A percentile compares a stretch with the other conserved stretches of the same genome.
Evolutionary conservation across 2,113 vertebrate species (phyloP).

Genomic region (Tragelaphus scriptus): DNA sequence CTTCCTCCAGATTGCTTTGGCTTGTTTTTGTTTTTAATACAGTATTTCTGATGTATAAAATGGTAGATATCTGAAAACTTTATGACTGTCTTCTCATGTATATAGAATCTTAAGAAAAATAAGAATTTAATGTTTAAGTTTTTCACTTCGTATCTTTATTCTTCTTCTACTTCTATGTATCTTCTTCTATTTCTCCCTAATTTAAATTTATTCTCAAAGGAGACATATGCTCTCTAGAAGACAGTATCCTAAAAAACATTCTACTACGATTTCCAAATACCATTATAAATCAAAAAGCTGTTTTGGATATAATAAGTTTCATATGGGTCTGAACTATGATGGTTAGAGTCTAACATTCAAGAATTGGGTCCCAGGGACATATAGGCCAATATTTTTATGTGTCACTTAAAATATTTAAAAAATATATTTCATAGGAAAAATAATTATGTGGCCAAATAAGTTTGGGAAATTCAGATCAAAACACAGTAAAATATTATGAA

Average conservation of each 20-base stretch:
- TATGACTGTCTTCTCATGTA: background rate
- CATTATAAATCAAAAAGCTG: background rate
- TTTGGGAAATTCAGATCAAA: background rate
- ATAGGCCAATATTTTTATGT: background rate
- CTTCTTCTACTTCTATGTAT: too few species aligned
- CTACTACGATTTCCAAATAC: background rate
- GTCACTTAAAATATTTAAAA: background rate
- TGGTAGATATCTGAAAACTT: background rate
- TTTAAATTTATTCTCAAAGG: conserved; percentile 15
- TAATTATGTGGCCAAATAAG: background rate
- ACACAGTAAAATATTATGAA: conserved; percentile 4
- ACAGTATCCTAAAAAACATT: background rate
- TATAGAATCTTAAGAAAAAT: background rate
- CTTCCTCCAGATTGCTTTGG: background rate
- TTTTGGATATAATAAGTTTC: background rate
- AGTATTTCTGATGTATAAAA: background rate
- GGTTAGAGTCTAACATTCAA: background rate
- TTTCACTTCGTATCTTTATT: background rate
- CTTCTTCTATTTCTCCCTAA: background rate
- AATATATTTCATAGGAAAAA: background rate
- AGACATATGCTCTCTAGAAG: background rate
- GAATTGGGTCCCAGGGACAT: background rate
- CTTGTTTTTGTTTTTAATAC: background rate
- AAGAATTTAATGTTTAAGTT: background rate
- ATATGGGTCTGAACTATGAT: background rate